These are phyloP conservation scores for Gymnoscopelus microlampas DNA, from an alignment of 2,797 vertebrate genomes.

Conservation along the genomic window DNA sequence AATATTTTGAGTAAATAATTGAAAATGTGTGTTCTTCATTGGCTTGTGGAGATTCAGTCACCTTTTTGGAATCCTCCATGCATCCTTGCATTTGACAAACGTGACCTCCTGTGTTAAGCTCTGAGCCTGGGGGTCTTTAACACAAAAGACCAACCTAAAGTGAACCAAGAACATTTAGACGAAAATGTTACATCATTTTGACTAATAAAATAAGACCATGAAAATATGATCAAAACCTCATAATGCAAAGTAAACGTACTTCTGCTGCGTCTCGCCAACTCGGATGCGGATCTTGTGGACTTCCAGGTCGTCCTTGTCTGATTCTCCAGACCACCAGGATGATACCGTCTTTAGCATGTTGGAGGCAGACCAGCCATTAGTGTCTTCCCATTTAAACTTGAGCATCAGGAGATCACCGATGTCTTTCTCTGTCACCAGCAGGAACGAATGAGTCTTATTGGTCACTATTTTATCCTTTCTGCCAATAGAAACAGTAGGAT, in stretches of 20 bases:
- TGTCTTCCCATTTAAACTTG: slow-evolving; percentile 79
- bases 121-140: slow-evolving; percentile 65
- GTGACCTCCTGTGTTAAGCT: slow-evolving; percentile 67
- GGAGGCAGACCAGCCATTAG: slow-evolving; percentile 71
- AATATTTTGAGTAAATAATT: background rate
- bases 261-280: slow-evolving; percentile 82
- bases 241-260: slow-evolving; percentile 53
- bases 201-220: background rate
- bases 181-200: background rate
- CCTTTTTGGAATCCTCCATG: slow-evolving; percentile 71
- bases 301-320: slow-evolving; percentile 50
- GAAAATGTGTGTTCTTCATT: no score
- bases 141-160: slow-evolving; percentile 78
- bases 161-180: background rate
- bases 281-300: slow-evolving; percentile 80
- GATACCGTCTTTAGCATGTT: slow-evolving; percentile 74
- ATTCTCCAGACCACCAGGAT: slow-evolving; percentile 78
- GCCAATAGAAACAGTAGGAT: slow-evolving; percentile 16
- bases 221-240: background rate
- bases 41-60: slow-evolving; percentile 21
- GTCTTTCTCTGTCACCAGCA: slow-evolving; percentile 81
- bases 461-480: slow-evolving; percentile 77
- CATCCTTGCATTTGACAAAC: slow-evolving; percentile 79
- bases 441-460: slow-evolving; percentile 81
- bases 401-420: slow-evolving; percentile 82